These are phyloP conservation scores for Timema podura DNA, from an alignment of 2,888 invertebrate genomes.

Conservation along the genomic window DNA sequence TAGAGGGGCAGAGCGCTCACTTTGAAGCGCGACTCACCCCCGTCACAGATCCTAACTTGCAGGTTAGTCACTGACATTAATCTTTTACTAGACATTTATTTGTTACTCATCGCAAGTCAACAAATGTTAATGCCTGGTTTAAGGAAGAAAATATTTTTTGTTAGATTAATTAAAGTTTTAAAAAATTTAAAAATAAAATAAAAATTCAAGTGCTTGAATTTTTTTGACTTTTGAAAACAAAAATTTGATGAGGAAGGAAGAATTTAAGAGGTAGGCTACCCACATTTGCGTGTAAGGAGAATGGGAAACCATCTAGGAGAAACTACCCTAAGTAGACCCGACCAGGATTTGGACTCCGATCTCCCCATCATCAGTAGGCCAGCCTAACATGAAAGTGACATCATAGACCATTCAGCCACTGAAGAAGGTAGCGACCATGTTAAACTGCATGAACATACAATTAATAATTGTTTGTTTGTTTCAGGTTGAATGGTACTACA, in stretches of 20 bases:
- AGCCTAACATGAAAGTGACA: too few species aligned
- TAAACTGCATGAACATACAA: neutral
- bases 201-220: neutral
- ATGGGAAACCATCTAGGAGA: too few species aligned
- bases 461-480: slow-evolving; percentile 14
- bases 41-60: slow-evolving; percentile 88
- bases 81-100: too few species aligned
- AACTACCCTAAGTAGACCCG: too few species aligned
- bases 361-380: too few species aligned
- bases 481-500: slow-evolving; percentile 86
- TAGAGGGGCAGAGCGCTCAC: slow-evolving; percentile 94
- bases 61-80: slow-evolving; percentile 46
- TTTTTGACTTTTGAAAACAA: neutral
- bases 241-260: too few species aligned
- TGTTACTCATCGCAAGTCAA: too few species aligned
- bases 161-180: neutral
- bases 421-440: neutral
- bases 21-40: slow-evolving; percentile 90
- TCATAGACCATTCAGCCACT: too few species aligned
- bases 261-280: too few species aligned
- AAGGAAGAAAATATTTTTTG: neutral
- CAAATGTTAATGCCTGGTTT: too few species aligned
- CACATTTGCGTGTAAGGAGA: too few species aligned
- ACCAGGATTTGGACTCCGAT: too few species aligned
- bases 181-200: neutral